Evolutionary conservation across 2,888 invertebrate genomes (phyloP).

Genomic region (Pteria penguin): DNA sequence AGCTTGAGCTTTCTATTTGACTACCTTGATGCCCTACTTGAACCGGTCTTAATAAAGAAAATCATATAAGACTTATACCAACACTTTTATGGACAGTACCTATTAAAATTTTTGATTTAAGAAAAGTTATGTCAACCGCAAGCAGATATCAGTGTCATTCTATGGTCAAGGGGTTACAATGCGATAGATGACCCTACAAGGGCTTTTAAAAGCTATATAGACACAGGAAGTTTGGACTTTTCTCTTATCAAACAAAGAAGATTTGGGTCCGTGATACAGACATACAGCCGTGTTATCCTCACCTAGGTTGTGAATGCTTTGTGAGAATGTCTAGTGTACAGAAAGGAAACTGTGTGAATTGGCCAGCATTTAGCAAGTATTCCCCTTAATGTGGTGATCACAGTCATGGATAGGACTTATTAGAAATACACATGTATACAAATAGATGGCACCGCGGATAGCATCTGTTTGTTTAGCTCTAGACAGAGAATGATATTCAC

Average conservation of each 20-base stretch:
- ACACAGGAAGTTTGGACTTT: not conserved
- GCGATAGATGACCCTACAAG: not conserved
- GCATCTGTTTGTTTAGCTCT: too few species aligned
- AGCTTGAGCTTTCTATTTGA: not conserved
- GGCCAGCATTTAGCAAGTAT: too few species aligned
- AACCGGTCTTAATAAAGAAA: not conserved
- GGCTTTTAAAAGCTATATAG: not conserved
- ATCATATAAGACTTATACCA: not conserved
- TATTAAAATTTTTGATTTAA: not conserved
- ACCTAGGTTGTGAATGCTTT: not conserved
- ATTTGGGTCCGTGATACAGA: not conserved
- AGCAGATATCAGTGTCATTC: not conserved
- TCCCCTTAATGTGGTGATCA: too few species aligned
- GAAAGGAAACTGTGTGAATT: not conserved
- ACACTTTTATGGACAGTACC: not conserved
- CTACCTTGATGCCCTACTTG: not conserved
- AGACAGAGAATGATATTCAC: too few species aligned
- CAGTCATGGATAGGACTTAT: too few species aligned
- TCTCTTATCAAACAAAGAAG: not conserved
- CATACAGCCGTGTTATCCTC: not conserved
- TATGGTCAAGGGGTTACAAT: not conserved
- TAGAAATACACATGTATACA: too few species aligned
- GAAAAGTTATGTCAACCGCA: not conserved
- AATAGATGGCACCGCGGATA: too few species aligned
- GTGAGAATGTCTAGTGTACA: not conserved